These are phyloP conservation scores for Agapornis canus DNA, from an alignment of 2,797 vertebrate species.

Conservation along the genomic window DNA sequence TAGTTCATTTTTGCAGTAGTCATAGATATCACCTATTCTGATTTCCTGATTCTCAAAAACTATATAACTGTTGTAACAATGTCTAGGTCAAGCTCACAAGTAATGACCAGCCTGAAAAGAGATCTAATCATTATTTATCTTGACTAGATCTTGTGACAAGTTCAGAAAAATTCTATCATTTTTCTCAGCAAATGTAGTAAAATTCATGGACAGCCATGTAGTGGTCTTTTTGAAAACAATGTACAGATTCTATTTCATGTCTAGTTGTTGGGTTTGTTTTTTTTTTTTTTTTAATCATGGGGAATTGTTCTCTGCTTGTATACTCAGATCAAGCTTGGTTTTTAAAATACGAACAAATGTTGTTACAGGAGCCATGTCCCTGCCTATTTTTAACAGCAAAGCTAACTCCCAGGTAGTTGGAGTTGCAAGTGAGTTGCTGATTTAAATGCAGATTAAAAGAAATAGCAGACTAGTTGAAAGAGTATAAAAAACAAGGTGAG, in stretches of 20 bases:
- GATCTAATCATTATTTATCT: neutral
- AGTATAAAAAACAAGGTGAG: neutral
- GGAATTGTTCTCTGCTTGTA: neutral
- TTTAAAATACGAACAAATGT: neutral
- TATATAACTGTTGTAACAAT: neutral
- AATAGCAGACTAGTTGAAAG: neutral
- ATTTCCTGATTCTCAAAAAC: neutral
- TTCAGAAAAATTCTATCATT: neutral
- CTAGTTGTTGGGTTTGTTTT: neutral
- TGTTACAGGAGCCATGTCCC: neutral
- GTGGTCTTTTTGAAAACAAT: neutral
- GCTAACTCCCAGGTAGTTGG: neutral
- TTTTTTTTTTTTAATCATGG: neutral
- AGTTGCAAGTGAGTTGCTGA: neutral
- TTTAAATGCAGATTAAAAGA: neutral
- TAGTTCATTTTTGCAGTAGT: neutral
- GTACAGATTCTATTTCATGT: neutral
- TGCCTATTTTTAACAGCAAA: neutral
- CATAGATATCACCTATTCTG: neutral
- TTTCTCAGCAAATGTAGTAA: neutral
- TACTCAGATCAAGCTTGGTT: neutral
- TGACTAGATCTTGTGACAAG: neutral
- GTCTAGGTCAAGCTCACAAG: neutral
- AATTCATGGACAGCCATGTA: neutral
- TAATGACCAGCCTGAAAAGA: neutral